A percentile compares a stretch with the other conserved stretches of the same genome.
These are phyloP conservation scores for Hemiscyllium ocellatum DNA, from an alignment of 2,113 vertebrate genomes.

Conservation along the genomic window DNA sequence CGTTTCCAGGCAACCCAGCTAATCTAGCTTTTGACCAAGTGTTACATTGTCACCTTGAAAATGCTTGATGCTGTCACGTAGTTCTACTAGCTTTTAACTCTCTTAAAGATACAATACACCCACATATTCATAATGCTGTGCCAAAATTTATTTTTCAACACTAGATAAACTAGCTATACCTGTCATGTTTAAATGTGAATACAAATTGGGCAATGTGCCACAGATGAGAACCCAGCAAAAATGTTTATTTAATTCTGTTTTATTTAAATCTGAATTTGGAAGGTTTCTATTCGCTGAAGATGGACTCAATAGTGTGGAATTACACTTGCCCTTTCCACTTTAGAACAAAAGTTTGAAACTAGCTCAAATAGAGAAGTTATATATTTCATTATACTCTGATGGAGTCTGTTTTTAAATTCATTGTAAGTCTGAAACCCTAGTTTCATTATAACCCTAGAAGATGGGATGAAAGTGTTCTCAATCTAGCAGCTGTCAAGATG, in stretches of 20 bases:
- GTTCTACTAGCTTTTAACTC: too few relatives aligned
- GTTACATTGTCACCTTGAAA: too few relatives aligned
- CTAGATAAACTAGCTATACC: not conserved
- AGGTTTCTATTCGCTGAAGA: not conserved
- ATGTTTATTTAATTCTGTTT: not conserved
- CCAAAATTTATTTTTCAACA: not conserved
- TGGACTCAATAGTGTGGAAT: not conserved
- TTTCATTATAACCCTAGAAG: not conserved
- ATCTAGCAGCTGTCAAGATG: not conserved
- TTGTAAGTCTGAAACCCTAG: not conserved
- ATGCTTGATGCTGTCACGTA: too few relatives aligned
- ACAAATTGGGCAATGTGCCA: not conserved
- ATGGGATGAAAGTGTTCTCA: not conserved
- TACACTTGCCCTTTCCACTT: not conserved
- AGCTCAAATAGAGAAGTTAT: not conserved
- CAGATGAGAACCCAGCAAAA: not conserved
- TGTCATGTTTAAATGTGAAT: not conserved
- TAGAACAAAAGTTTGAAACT: not conserved
- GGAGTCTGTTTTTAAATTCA: not conserved
- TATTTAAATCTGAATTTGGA: not conserved
- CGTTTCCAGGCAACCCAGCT: too few relatives aligned
- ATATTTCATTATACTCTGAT: not conserved
- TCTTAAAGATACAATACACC: too few relatives aligned
- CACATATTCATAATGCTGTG: too few relatives aligned
- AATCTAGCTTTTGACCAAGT: too few relatives aligned